Evolutionary conservation across 2,797 vertebrate species (phyloP), one percentile per base, ranked within the genome.

Genomic region (Platalea minor): DNA sequence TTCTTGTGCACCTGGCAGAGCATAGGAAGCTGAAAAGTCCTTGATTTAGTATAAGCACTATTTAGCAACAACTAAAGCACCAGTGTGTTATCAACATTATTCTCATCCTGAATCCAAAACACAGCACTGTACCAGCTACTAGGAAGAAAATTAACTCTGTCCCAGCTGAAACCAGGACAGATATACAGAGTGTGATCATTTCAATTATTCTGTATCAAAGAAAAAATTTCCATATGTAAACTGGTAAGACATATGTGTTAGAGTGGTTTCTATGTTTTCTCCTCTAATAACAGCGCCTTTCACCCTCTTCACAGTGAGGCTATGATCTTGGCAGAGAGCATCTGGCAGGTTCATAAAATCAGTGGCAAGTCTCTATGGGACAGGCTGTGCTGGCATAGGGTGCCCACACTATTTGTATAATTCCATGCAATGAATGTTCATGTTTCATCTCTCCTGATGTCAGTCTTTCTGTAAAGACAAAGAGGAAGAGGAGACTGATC

Each of bases 291-390:
- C 11, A 25, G 17, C 21, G 17, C 35, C 33, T 3, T 39, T 86
- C n/a, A 90, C 8, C 26, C 17, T 68, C 37, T 78, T 84, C 23
- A 9, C 26, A 48, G 24, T 18, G 26, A 81, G 13, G 8, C 13
- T 26, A 54, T 43, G 35, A 35, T 17, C 20, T 9, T 75, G 29
- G 24, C 37, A 81, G 37, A 75, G 10, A 75, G 2, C 2, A 53
- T 65, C 20, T 84, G 46, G 5, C 15, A 29, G 8, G 33, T 56
- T 81, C 5, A 5, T 78, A 41, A 69, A 33, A 21, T 50, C 61
- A 39, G 0, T 28, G 23, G 6, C 0, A 4, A 75, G 3, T 74
- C 25, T 24, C 7, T 23, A 60, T 26, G 16, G 15, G 24, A 17
- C 9, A 54, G 59, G 9, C 16, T 81, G n/a, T 72, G 41, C 48